Conservation (phyloP, 1,140 invertebrate genomes). For the Thereuonema tuberculata region DNA sequence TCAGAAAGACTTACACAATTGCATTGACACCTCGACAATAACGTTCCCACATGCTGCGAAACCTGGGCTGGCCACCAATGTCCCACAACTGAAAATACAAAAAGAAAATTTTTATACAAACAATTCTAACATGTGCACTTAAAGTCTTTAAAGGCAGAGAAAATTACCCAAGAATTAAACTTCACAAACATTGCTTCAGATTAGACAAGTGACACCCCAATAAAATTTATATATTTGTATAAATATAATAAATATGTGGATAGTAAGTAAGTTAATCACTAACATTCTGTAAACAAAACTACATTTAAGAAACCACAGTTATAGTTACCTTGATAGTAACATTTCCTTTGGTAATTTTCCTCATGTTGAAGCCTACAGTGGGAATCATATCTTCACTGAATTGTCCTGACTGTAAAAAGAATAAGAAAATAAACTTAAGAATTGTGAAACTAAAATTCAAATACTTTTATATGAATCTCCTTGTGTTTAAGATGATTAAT, state of each 20-base stretch:
- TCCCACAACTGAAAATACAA: slow-evolving; percentile 68
- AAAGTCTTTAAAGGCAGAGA: too few species aligned
- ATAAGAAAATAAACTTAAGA: slow-evolving; percentile 13
- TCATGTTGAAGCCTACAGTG: slow-evolving; percentile 99
- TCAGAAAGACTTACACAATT: slow-evolving; percentile 95
- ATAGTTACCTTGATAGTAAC: slow-evolving; percentile 83
- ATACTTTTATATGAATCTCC: too few species aligned
- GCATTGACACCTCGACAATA: slow-evolving; percentile 99
- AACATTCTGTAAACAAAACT: background rate
- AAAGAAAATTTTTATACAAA: too few species aligned
- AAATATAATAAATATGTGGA: slow-evolving; percentile 4
- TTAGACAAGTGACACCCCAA: too few species aligned
- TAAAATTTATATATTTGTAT: background rate
- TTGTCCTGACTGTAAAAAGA: slow-evolving; percentile 70
- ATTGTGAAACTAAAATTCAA: too few species aligned
- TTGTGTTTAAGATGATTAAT: too few species aligned
- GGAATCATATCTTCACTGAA: slow-evolving; percentile 99
- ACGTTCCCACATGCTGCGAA: slow-evolving; percentile 99
- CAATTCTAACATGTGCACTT: too few species aligned
- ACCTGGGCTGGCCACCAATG: slow-evolving; percentile 97
- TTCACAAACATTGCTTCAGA: too few species aligned
- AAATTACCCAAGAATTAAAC: too few species aligned
- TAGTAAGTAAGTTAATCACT: background rate
- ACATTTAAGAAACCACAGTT: background rate
- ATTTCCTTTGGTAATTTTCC: slow-evolving; percentile 99